Conservation (phyloP, 2,113 vertebrate species). For the Edolisoma coerulescens region DNA sequence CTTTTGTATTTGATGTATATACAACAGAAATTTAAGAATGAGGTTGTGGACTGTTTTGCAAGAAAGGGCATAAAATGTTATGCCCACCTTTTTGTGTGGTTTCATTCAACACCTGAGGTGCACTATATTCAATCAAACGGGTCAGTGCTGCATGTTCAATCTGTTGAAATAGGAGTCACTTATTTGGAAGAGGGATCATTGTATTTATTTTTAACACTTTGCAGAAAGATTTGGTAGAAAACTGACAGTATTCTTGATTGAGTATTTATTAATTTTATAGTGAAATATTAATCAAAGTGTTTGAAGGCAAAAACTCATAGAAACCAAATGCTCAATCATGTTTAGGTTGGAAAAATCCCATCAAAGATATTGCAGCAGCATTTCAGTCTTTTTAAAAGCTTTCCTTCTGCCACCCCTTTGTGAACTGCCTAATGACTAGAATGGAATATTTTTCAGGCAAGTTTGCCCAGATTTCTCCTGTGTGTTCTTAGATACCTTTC, state of each 20-base stretch:
- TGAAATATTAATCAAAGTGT: background rate
- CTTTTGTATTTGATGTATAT: background rate
- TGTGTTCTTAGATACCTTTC: background rate
- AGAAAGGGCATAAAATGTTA: background rate
- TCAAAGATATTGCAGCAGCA: background rate
- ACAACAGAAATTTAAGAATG: background rate
- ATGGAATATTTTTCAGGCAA: background rate
- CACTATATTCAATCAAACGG: background rate
- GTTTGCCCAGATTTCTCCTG: background rate
- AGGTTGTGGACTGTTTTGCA: background rate
- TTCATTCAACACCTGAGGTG: background rate
- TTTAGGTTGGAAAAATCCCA: background rate
- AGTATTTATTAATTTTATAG: conserved; percentile 15
- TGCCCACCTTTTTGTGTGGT: background rate
- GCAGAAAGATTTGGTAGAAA: background rate
- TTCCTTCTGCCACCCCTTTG: background rate
- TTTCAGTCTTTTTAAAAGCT: background rate
- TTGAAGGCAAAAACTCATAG: conserved; percentile 21
- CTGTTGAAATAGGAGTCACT: background rate
- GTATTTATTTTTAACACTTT: background rate
- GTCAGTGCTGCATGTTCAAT: background rate
- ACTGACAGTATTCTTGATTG: background rate
- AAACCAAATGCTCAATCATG: conserved; percentile 28
- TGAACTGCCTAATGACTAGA: background rate
- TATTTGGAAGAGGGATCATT: background rate